Evolutionary conservation across 2,113 vertebrate genomes (phyloP), one percentile per base, ranked within the genome.

Genomic region (Dicentrarchus labrax): DNA sequence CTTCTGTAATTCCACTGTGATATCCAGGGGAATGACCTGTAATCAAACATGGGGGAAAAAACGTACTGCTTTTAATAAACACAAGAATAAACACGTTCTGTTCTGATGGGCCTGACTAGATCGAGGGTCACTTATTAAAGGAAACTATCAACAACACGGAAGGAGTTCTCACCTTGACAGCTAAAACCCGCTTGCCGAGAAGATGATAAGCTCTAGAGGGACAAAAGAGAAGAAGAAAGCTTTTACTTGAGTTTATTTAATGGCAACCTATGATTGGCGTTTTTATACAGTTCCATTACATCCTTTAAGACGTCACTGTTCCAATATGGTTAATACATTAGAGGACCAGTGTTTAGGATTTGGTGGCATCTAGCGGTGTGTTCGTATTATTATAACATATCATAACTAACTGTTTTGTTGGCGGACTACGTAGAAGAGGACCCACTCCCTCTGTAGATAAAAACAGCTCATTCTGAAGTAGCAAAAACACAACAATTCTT

Each of bases 1-100:
- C 89, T 98, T 99, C 94, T 99, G 98, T 83, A 99, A 95, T 57
- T 99, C 98, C 95, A 97, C 95, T 5, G 98, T 99, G 93, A 99
- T 99, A 84, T 99, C 98, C 88, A 99, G 93, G 22, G 97, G 96
- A 89, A 99, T 99, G 80, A 99, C 97, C 98, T 99, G 91, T 22
- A 89, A 88, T 65, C 81, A 90, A 72, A 91, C 8, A 83, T 13
- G 36, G 7, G 7, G 8, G 7, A n/a, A 17, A 30, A 22, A 57
- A 54, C 5, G 24, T 10, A 24, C 6, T 45, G 8, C 6, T 6
- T 65, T 71, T 48, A 7, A 57, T 56, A 41, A 82, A 76, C 5
- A 43, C 4, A 1, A 36, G 5, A 60, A 30, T 4, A 22, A 22
- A 77, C 4, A 77, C 17, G 12, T 62, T 72, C 2, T 39, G 9